Evolutionary conservation across 2,888 invertebrate species (phyloP).

Genomic region (Alviniconcha strummeri): DNA sequence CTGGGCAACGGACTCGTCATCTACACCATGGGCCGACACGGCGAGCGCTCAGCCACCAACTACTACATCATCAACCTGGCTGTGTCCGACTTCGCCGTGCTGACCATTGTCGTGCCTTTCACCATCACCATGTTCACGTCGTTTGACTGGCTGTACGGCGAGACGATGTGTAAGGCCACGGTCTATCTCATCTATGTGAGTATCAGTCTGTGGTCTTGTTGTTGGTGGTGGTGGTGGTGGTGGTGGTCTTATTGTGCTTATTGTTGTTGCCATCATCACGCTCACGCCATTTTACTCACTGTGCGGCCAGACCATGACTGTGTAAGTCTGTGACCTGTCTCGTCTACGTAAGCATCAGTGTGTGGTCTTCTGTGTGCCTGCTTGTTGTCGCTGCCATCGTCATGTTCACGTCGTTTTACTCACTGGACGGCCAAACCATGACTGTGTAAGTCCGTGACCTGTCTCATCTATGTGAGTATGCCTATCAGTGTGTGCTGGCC

Average conservation of each 20-base stretch:
- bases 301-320: no score
- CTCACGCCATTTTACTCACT: no score
- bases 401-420: no score
- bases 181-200: constrained; percentile 68
- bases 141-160: constrained; percentile 61
- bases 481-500: no score
- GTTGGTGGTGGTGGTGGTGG: no score
- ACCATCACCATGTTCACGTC: constrained; percentile 60
- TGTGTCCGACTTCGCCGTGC: constrained; percentile 67
- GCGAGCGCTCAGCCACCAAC: constrained; percentile 64
- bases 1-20: constrained; percentile 66
- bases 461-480: no score
- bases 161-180: constrained; percentile 63
- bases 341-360: no score
- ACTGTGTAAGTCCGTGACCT: no score
- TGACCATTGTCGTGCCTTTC: constrained; percentile 62
- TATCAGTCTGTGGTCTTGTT: neutral
- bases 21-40: constrained; percentile 62
- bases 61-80: constrained; percentile 68
- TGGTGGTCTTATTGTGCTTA: neutral
- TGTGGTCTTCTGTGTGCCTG: no score
- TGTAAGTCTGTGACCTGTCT: no score
- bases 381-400: no score
- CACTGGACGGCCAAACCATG: no score
- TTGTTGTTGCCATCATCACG: neutral